Base-by-base conservation (phyloP, 2,113 vertebrate genomes). In the Ceyx margarethae region DNA sequence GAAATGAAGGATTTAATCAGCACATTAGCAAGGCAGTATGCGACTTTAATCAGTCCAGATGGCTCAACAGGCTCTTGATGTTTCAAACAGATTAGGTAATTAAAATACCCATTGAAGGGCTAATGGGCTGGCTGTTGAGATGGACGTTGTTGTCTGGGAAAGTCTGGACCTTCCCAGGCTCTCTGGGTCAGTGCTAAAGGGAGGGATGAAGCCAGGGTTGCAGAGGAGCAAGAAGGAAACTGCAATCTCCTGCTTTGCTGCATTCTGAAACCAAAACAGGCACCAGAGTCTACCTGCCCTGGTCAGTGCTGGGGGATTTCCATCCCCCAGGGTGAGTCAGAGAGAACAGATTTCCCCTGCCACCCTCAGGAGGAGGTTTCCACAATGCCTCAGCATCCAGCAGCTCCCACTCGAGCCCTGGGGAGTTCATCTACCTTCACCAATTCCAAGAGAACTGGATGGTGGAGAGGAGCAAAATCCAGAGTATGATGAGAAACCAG, bases 81-180 rank as follows among this genome's bases (percentile, higher is more conserved):
- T 73, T 89, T 81, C 12, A 22, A 93, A 61, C 26, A 87, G 87
- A 90, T 90, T 48, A 72, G 71, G 66, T 89, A 89, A 96, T 95
- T 79, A 90, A 95, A 93, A 88, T 46, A 60, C 42, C 74, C 56
- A 48, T 2, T 9, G 37, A 69, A 71, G 45, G 60, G n/a, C 60
- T 71, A 66, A 46, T 29, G 62, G 45, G n/a, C 43, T 83, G 42
- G 50, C 40, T 69, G 58, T 48, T 83, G 40, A 53, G 80, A 71
- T 58, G 51, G 15, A 54, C 21, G 3, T 18, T 56, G 51, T 48
- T 40, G 82, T 87, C 67, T 23, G 74, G 21, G 31, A 29, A 77
- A 73, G 31, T 3, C 48, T 7, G 51, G 46, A 57, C 22, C 19
- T 84, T 78, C 22, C 15, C 13, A 42, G 54, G 20, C 54, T 43